Base-by-base conservation (phyloP, 2,888 invertebrate species). In the Branchellion lobata region DNA sequence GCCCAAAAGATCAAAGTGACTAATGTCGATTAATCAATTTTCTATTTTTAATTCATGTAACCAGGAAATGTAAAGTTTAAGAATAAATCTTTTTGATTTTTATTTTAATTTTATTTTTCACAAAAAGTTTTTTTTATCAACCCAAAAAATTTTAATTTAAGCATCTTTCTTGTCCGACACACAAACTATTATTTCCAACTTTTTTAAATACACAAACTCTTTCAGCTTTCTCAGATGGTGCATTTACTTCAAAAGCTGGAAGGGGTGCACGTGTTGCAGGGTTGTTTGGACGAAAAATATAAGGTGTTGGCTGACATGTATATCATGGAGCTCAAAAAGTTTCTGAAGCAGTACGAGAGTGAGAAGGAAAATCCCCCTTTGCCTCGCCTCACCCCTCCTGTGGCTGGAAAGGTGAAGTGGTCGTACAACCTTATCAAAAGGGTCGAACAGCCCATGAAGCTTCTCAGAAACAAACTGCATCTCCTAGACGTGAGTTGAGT, bases 361-460 rank as follows among this genome's bases (percentile, higher is more conserved):
- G 93, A 94, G 86, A 92, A 93, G 82, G 93, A 93, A 82, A 94
- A 95, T 86, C 96, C 96, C 0, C 94, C 94, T 0, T 89, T 96
- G 68, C 92, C 94, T 0, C 90, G 94, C 82, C 94, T 95, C 88
- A 92, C 94, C 87, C 95, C 96, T 1, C 95, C 96, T 0, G 92
- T 96, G 33, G 93, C 95, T 80, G 96, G 96, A 88, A 87, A 88
- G 82, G 87, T 88, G 31, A 85, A 92, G 86, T 94, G 94, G 95
- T 91, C 92, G 5, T 90, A 93, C 29, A 93, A 94, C 61, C 88
- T 94, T 80, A 91, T 92, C 85, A 90, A 92, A 82, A 94, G 94
- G 87, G 90, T 96, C 84, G 92, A 93, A 47, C 92, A 93, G 85
- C 91, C 95, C 0, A 92, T 95, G 84, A 91, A 92, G 82, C 84